phyloP scores from a whole-genome alignment of 2,113 vertebrate genomes.

The Rhizomys pruinosus region DNA sequence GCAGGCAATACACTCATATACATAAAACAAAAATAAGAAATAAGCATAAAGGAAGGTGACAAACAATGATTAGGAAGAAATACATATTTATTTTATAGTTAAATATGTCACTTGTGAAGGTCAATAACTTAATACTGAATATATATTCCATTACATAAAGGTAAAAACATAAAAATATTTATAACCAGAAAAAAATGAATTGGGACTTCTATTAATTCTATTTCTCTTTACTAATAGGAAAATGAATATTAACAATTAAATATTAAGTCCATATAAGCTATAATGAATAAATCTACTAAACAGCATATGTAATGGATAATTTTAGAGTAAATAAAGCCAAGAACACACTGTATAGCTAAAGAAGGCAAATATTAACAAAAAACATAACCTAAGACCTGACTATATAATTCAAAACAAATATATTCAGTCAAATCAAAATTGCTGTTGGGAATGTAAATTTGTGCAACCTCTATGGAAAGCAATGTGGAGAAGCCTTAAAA shows the following conservation, averaged over 20 bases:
- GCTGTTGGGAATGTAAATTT: no score
- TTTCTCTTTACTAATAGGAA: background rate
- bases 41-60: background rate
- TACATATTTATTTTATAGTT: background rate
- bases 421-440: slow-evolving; percentile 12
- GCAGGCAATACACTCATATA: no score
- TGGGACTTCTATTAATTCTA: background rate
- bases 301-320: background rate
- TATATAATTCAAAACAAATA: background rate
- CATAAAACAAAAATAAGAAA: no score
- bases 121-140: background rate
- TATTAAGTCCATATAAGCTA: background rate
- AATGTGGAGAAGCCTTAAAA: no score
- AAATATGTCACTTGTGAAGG: background rate
- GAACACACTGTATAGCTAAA: background rate
- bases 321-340: background rate
- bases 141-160: background rate
- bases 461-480: no score
- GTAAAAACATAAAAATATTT: background rate
- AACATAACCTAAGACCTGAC: background rate
- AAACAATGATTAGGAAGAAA: background rate
- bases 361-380: background rate
- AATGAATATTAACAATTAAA: slow-evolving; percentile 7
- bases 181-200: background rate
- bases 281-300: background rate